These are phyloP conservation scores for Macrosiphum euphorbiae DNA, from an alignment of 2,888 invertebrate genomes.

Conservation along the genomic window DNA sequence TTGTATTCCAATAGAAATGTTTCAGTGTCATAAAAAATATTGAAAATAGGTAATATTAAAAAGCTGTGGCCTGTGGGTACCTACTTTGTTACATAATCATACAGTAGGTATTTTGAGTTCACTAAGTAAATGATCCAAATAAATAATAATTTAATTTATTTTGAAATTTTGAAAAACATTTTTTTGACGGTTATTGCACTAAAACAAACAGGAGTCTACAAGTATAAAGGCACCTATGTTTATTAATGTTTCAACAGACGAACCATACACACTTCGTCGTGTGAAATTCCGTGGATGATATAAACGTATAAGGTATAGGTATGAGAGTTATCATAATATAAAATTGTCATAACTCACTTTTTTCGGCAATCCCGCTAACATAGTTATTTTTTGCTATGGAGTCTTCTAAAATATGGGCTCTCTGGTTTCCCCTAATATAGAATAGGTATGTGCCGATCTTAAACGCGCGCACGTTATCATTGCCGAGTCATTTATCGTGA, in stretches of 20 bases:
- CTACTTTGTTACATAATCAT: not conserved
- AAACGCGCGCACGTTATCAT: not conserved
- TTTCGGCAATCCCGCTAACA: constrained; percentile 52
- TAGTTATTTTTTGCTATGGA: not conserved
- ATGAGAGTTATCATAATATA: not conserved
- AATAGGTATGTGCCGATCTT: not conserved
- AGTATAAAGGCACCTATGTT: not conserved
- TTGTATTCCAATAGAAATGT: not conserved
- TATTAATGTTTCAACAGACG: not conserved
- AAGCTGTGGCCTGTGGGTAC: not conserved
- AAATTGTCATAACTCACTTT: constrained; percentile 26
- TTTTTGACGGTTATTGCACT: not conserved
- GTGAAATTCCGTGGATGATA: not conserved
- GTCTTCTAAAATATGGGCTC: not conserved
- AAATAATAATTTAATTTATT: not conserved
- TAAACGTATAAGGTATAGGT: not conserved
- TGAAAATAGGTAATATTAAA: not conserved
- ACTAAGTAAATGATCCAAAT: not conserved
- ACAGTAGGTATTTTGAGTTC: not conserved
- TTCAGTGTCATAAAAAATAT: not conserved
- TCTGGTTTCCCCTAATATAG: not conserved
- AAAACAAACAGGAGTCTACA: not conserved
- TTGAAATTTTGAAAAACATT: not conserved
- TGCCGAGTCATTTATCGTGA: not conserved
- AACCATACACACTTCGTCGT: not conserved